Evolutionary conservation across 2,797 vertebrate species (phyloP).

Genomic region (Crocidura indochinensis): DNA sequence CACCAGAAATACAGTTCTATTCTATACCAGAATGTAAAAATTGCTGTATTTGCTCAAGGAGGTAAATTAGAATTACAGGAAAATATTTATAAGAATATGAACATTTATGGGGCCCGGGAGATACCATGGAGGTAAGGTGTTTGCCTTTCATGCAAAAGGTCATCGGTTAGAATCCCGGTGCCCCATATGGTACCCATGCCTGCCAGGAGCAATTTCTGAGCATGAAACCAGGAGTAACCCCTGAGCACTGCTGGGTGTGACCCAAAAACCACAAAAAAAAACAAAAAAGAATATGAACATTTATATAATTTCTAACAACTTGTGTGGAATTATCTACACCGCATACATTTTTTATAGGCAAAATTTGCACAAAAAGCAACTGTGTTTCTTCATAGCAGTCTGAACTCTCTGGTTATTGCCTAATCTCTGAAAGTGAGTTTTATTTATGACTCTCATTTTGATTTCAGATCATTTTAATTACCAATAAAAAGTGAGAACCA

Average conservation of each 20-base stretch:
- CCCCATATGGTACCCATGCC: too few species aligned
- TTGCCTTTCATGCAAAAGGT: too few species aligned
- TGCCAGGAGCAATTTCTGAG: too few species aligned
- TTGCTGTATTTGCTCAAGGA: constrained; percentile 37
- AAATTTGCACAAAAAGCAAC: constrained; percentile 32
- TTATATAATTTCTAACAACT: constrained; percentile 64
- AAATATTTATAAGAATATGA: constrained; percentile 59
- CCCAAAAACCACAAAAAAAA: too few species aligned
- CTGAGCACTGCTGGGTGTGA: too few species aligned
- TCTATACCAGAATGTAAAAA: constrained; percentile 31
- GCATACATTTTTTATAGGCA: constrained; percentile 56
- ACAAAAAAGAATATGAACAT: constrained; percentile 21
- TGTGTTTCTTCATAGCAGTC: constrained; percentile 53
- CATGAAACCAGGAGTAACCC: too few species aligned
- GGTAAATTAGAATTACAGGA: constrained; percentile 57
- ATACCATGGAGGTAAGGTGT: too few species aligned
- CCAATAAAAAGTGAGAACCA: constrained; percentile 81
- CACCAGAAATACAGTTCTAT: constrained; percentile 1
- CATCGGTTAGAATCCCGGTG: too few species aligned
- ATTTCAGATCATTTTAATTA: constrained; percentile 82
- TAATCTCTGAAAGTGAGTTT: constrained; percentile 73
- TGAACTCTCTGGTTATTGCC: constrained; percentile 63
- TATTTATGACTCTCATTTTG: constrained; percentile 81
- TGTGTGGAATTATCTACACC: constrained; percentile 33
- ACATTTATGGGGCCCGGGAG: background rate